Percentiles rank a stretch among this genome's conserved stretches.
phyloP scores from a whole-genome alignment of 2,113 vertebrate species.

The Prunella himalayana region DNA sequence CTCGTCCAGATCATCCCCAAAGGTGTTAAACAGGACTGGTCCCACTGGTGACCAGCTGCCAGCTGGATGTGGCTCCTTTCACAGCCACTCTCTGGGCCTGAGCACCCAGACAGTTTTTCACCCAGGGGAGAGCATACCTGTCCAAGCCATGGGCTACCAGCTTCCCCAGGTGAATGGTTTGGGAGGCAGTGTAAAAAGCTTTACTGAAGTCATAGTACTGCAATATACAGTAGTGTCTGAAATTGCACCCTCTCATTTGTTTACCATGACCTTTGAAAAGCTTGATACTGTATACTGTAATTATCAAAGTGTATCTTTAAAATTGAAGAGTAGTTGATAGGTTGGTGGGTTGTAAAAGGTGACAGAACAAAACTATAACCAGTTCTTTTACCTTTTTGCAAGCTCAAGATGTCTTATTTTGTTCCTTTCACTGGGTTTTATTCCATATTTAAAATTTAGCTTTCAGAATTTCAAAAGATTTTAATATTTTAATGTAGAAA shows the following conservation, averaged over 20 bases:
- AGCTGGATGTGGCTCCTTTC: background rate
- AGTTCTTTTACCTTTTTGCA: background rate
- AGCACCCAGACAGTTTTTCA: background rate
- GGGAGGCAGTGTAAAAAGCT: background rate
- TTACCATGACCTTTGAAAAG: background rate
- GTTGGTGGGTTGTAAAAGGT: background rate
- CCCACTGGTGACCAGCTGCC: background rate
- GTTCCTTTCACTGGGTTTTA: background rate
- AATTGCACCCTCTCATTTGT: accelerated
- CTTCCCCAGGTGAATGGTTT: background rate
- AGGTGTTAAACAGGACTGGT: background rate
- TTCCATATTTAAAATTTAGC: background rate
- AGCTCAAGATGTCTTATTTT: background rate
- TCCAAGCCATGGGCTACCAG: background rate
- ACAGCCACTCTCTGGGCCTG: background rate
- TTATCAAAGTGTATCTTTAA: background rate
- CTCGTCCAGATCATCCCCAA: background rate
- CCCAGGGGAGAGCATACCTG: background rate
- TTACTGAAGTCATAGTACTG: background rate
- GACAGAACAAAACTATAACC: background rate
- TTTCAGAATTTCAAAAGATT: background rate
- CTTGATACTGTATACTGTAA: background rate
- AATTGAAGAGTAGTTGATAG: background rate
- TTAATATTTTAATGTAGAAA: background rate
- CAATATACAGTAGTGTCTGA: background rate